Conservation (phyloP, 2,113 vertebrate genomes). For the Leptobrachium leishanense region DNA sequence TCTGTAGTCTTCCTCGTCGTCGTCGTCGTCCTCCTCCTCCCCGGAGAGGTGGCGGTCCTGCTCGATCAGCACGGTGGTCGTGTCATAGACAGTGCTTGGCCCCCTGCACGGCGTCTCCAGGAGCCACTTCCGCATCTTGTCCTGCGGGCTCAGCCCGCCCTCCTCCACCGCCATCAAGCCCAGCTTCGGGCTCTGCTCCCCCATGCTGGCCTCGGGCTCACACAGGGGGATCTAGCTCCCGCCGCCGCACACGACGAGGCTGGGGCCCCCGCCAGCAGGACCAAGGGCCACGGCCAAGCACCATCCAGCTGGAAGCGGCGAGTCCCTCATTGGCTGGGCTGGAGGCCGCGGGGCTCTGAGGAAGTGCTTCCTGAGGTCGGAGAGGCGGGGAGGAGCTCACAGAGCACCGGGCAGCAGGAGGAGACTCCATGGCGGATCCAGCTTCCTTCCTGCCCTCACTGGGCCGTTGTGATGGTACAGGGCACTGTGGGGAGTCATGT, state of each 20-base stretch:
- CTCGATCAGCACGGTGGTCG: constrained; percentile 96
- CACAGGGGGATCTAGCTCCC: neutral
- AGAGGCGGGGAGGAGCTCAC: neutral
- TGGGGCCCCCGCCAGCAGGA: neutral
- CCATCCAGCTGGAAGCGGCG: neutral
- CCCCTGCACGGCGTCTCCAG: constrained; percentile 31
- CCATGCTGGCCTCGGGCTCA: constrained; percentile 69
- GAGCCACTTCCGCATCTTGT: constrained; percentile 63
- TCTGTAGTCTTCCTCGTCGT: constrained; percentile 73
- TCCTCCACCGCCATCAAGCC: constrained; percentile 79
- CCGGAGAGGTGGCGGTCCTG: constrained; percentile 87
- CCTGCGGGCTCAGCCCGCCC: constrained; percentile 72
- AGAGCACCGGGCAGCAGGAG: neutral
- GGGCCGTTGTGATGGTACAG: too few relatives aligned
- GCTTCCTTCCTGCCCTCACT: too few relatives aligned
- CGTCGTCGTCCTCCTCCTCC: constrained; percentile 78
- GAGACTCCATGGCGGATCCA: neutral
- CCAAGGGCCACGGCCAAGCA: neutral
- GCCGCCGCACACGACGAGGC: neutral
- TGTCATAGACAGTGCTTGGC: constrained; percentile 86
- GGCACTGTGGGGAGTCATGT: too few relatives aligned
- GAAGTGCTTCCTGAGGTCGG: neutral
- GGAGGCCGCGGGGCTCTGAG: rapidly evolving
- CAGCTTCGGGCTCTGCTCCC: constrained; percentile 86
- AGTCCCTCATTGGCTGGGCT: neutral